Conservation (phyloP, 2,888 invertebrate species). For the Archips crataeganus region DNA sequence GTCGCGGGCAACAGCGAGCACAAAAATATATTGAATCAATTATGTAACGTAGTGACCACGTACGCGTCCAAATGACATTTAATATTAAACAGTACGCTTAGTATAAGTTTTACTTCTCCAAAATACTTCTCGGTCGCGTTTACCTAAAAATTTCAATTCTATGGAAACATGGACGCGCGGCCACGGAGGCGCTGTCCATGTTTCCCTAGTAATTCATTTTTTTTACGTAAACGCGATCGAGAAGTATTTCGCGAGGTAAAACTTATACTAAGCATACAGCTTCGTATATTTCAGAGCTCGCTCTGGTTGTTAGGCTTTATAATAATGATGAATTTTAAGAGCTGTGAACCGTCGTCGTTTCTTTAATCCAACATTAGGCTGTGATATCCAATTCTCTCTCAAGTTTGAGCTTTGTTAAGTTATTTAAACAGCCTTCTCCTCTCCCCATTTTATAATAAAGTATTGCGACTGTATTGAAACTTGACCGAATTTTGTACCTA, state of each 20-base stretch:
- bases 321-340: conserved; percentile 25
- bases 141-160: too few relatives aligned
- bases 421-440: conserved; percentile 21
- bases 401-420: conserved; percentile 28
- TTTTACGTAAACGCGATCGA: too few relatives aligned
- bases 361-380: conserved; percentile 26
- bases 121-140: too few relatives aligned
- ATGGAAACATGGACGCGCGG: too few relatives aligned
- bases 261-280: too few relatives aligned
- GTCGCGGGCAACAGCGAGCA: not conserved
- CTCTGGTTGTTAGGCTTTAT: conserved; percentile 13
- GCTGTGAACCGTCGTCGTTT: conserved; percentile 15
- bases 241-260: too few relatives aligned
- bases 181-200: too few relatives aligned
- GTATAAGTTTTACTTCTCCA: too few relatives aligned
- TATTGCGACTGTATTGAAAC: not conserved
- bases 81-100: too few relatives aligned
- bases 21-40: not conserved
- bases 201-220: too few relatives aligned
- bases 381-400: conserved; percentile 31
- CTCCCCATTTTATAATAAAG: not conserved
- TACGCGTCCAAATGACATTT: not conserved
- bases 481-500: not conserved
- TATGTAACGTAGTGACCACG: too few relatives aligned
- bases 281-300: not conserved